Conservation (phyloP, 2,888 invertebrate genomes). For the Schizaphis graminum region DNA sequence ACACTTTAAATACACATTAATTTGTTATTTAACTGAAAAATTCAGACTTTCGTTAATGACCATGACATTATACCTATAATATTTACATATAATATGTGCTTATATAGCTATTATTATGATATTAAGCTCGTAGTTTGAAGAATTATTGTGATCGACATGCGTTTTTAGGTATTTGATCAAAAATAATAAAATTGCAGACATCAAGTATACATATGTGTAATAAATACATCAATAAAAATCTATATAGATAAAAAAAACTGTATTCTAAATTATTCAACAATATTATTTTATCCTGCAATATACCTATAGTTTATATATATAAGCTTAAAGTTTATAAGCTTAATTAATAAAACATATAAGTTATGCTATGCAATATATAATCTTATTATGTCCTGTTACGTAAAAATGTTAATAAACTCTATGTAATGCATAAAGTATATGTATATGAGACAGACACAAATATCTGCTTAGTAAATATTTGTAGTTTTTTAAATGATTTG, state of each 20-base stretch:
- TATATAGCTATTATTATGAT: not conserved
- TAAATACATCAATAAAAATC: not conserved
- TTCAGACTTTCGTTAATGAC: not conserved
- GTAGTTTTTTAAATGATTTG: not conserved
- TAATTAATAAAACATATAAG: not conserved
- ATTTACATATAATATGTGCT: not conserved
- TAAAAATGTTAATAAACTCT: not conserved
- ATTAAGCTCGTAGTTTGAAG: not conserved
- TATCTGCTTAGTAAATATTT: not conserved
- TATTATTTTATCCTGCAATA: not conserved
- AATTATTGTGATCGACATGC: not conserved
- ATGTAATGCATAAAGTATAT: not conserved
- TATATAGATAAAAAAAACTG: not conserved
- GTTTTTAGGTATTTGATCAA: not conserved
- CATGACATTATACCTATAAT: not conserved
- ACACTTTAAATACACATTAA: not conserved
- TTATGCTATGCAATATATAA: not conserved
- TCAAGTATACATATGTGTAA: not conserved
- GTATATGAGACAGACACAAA: not conserved
- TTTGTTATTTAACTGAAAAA: constrained; percentile 2
- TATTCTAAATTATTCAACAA: not conserved
- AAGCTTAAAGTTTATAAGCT: not conserved
- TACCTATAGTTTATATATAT: not conserved
- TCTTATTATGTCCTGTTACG: not conserved
- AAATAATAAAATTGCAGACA: not conserved